Evolutionary conservation across 2,113 vertebrate genomes (phyloP), one percentile per base, ranked within the genome.

Genomic region (Gila orcuttii): DNA sequence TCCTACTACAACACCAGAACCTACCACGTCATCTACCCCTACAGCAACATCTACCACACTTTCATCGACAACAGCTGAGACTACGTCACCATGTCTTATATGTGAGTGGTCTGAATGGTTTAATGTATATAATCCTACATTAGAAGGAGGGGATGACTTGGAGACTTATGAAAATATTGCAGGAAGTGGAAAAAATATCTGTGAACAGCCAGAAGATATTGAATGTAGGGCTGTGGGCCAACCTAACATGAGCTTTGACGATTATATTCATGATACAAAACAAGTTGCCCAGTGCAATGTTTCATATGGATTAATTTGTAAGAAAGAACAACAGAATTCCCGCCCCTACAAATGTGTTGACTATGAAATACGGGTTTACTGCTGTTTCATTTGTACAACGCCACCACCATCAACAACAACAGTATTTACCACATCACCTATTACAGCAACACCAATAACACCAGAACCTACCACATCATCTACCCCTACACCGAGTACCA

Each of bases 71-170:
- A 8, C 79, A 66, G 42, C 57, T 47, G 60, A 36, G 60, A 52
- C 79, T 36, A 79, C 68, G 1, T 64, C 87, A 60, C 28, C 60
- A 42, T 91, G 90, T 60, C 66, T 81, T 59, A 33, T 4, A 9
- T 91, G 90, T 87, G 68, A 86, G 9, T 91, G 90, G 90, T 78
- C 90, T 64, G 84, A 89, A 2, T 91, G 90, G 90, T 76, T 87
- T 75, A 86, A 89, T 82, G 88, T 81, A 4, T 71, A 85, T 88
- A 6, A 88, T 21, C 85, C 90, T 19, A 0, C 0, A 9, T 0
- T 1, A 13, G 12, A 2, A 57, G 45, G 28, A 2, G 31, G 45
- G 0, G 5, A 86, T 74, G 90, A 91, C 55, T 84, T 81, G 11
- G 90, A 91, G 87, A 90, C 88, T 31, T 91, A 90, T 86, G 10